These are phyloP conservation scores for Macrosiphum euphorbiae DNA, from an alignment of 2,888 invertebrate species.

Conservation along the genomic window DNA sequence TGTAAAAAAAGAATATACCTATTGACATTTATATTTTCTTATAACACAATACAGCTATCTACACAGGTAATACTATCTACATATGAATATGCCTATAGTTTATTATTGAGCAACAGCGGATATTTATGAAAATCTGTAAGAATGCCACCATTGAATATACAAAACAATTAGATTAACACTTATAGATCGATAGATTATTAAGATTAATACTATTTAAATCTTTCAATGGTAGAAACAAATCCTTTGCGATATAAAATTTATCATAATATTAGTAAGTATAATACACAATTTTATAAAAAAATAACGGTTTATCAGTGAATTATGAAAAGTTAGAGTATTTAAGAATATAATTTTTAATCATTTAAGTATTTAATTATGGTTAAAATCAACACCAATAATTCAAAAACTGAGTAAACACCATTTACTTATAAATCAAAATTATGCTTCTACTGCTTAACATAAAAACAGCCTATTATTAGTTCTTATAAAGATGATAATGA, in stretches of 20 bases:
- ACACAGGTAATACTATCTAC: not conserved
- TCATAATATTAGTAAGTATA: not conserved
- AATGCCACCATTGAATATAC: not conserved
- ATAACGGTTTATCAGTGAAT: not conserved
- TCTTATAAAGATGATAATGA: not conserved
- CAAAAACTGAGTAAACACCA: not conserved
- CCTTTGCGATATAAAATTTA: not conserved
- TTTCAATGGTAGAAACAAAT: not conserved
- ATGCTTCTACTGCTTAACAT: not conserved
- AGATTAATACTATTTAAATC: not conserved
- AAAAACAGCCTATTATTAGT: not conserved
- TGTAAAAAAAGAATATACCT: not conserved
- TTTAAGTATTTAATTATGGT: not conserved
- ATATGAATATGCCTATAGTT: not conserved
- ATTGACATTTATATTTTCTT: not conserved
- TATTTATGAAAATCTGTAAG: not conserved
- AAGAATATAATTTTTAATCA: not conserved
- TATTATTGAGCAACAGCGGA: not conserved
- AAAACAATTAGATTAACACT: not conserved
- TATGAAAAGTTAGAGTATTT: not conserved
- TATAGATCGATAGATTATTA: not conserved
- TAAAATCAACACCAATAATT: not conserved
- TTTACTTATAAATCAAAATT: not conserved
- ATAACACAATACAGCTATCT: not conserved
- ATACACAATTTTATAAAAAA: not conserved